Conservation (phyloP, 37 sponge, comb jelly and placozoan genomes). For the Diacarnus erythraeanus region DNA sequence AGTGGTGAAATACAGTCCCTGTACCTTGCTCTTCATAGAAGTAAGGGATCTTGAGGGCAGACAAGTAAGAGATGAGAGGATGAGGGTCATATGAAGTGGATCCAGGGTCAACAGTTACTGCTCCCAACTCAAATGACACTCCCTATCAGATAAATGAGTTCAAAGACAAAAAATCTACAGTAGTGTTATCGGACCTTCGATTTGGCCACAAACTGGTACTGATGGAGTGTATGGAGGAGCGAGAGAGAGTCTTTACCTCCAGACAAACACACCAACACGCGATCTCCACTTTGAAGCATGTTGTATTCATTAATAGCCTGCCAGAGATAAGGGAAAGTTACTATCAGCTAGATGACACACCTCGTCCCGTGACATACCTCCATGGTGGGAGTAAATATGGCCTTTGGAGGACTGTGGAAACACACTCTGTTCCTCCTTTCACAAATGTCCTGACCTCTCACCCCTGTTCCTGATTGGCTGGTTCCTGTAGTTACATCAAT, state of each 20-base stretch:
- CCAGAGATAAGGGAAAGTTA: background rate
- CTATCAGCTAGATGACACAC: too few relatives aligned
- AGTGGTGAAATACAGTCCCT: background rate
- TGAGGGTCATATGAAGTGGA: constrained; percentile 83
- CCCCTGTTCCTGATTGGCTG: too few relatives aligned
- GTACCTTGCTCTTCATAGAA: constrained; percentile 87
- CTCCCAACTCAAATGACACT: constrained; percentile 72
- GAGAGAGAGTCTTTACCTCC: constrained; percentile 97
- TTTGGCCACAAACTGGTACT: constrained; percentile 80
- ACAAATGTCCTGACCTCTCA: too few relatives aligned
- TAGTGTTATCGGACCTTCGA: constrained; percentile 30
- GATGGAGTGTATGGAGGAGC: constrained; percentile 84
- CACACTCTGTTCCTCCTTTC: background rate
- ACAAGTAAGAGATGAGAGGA: constrained; percentile 86
- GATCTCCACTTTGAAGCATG: constrained; percentile 85
- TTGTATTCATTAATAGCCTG: constrained; percentile 82
- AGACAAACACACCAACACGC: constrained; percentile 87
- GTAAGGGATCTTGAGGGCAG: constrained; percentile 79
- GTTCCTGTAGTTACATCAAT: too few relatives aligned
- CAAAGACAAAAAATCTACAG: background rate
- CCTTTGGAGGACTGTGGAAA: constrained; percentile 82
- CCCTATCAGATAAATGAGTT: constrained; percentile 44
- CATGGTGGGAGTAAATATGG: constrained; percentile 73
- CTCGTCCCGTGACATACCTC: constrained; percentile 27
- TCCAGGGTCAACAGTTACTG: constrained; percentile 89